These are phyloP conservation scores for Cheilosia variabilis DNA, from an alignment of 2,888 invertebrate genomes.

Conservation along the genomic window DNA sequence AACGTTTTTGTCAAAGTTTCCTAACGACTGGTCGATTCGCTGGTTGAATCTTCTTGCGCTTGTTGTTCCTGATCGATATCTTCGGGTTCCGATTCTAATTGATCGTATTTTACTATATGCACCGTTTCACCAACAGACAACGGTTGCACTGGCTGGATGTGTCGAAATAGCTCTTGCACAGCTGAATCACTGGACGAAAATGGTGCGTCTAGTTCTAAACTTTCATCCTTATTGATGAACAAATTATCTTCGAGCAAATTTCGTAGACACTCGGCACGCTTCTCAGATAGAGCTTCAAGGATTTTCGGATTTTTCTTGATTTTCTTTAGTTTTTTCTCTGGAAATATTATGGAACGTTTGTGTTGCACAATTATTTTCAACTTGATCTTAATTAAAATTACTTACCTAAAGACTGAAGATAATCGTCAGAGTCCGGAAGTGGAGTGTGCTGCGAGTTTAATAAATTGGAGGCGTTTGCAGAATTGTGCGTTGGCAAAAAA, in stretches of 20 bases:
- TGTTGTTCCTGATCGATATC: constrained; percentile 52
- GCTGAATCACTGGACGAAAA: constrained; percentile 81
- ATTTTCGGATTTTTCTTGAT: constrained; percentile 84
- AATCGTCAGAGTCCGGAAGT: constrained; percentile 81
- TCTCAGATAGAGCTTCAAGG: constrained; percentile 84
- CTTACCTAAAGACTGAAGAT: constrained; percentile 88
- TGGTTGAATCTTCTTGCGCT: constrained; percentile 67
- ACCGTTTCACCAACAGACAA: constrained; percentile 85
- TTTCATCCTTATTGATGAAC: constrained; percentile 76
- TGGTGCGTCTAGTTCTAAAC: constrained; percentile 83
- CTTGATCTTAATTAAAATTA: constrained; percentile 65
- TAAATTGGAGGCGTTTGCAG: constrained; percentile 79
- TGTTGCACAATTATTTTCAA: background rate
- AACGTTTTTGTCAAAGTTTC: background rate
- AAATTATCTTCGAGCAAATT: constrained; percentile 82
- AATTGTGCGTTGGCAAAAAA: constrained; percentile 84
- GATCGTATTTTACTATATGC: constrained; percentile 85
- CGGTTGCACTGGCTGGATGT: constrained; percentile 85
- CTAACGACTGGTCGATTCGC: constrained; percentile 61
- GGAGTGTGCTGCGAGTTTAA: constrained; percentile 84
- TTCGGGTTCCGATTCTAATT: constrained; percentile 81
- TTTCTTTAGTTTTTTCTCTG: constrained; percentile 84
- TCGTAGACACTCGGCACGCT: constrained; percentile 85
- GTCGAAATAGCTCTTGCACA: constrained; percentile 82
- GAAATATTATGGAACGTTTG: background rate